Base-by-base conservation (phyloP, 2,888 invertebrate species). In the Silvanus unidentatus region DNA sequence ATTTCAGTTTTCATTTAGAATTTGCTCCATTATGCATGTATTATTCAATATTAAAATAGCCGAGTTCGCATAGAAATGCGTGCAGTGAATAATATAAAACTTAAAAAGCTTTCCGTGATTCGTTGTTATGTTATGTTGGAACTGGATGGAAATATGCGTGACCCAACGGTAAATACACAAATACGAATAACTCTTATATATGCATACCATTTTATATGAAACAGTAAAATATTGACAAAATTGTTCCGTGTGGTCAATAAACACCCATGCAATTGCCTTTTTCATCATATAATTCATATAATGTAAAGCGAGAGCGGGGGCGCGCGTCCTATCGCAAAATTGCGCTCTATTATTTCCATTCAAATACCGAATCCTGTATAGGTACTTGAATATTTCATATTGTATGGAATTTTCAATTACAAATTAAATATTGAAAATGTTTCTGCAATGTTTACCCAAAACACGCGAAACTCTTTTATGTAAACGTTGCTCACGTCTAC, bases 71-170 rank as follows among this genome's bases (percentile, higher is more conserved):
- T 51, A 51, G 58, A 55, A 61, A 60, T 57, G 60, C 61, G 60
- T 63, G 62, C 57, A 44, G 44, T 57, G 65, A 62, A 65, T 66
- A 65, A 62, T 62, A 63, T 65, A 62, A 64, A 64, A 58, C 52
- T 58, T 60, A 59, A 65, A 66, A 63, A 60, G 64, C 62, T 67
- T 66, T 65, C 53, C 66, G 60, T 67, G 67, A 64, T 64, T 60
- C n/a, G n/a, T 58, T 44, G 40, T 8, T 8, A 8, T 22, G 3
- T 5, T 22, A 22, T 22, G 22, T 22, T 3, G 22, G 22, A 8
- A 22, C 22, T 3, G 22, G 22, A 22, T 22, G 22, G 22, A 3
- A 22, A 22, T 51, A 60, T 59, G 58, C 63, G 63, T 64, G 63
- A 62, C 62, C 58, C 50, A 49, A 47, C 46, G 45, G 22, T 53